Evolutionary conservation across 1,140 invertebrate species (phyloP).

Genomic region (Brachionus paranguensis): DNA sequence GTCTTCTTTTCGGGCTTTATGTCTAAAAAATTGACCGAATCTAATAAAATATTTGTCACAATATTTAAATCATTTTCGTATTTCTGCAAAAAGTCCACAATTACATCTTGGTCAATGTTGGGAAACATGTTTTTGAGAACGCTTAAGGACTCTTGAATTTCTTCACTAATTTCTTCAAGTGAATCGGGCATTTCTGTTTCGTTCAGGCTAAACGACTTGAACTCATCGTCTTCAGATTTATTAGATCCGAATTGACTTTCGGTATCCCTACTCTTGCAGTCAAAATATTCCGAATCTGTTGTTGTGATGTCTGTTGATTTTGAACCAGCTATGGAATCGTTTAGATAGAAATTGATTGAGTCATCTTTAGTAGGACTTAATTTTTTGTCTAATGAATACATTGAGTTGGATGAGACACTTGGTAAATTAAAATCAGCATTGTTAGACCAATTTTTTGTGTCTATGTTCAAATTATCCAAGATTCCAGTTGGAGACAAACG

Average conservation of each 20-base stretch:
- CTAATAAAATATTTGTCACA: constrained; percentile 23
- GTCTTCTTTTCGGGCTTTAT: not conserved
- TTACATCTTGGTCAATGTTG: not conserved
- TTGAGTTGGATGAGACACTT: not conserved
- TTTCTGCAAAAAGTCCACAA: constrained; percentile 30
- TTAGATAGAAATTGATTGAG: not conserved
- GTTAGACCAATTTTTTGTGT: constrained; percentile 17
- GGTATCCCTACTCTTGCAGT: not conserved
- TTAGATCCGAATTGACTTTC: not conserved
- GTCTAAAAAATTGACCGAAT: constrained; percentile 1
- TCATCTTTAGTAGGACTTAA: not conserved
- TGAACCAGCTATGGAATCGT: not conserved
- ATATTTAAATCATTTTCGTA: constrained; percentile 24
- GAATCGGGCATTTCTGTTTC: not conserved
- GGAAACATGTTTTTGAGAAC: constrained; percentile 28
- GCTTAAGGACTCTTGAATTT: not conserved
- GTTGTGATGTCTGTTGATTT: constrained; percentile 15
- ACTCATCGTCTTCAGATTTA: constrained; percentile 5
- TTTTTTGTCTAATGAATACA: not conserved
- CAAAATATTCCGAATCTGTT: constrained; percentile 35
- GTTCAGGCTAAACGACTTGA: not conserved
- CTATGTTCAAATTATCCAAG: not conserved
- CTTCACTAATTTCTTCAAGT: not conserved
- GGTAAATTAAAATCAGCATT: not conserved
- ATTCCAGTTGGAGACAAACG: not conserved